Evolutionary conservation across 2,113 vertebrate genomes (phyloP).

Genomic region (Thalassarche chlororhynchos): DNA sequence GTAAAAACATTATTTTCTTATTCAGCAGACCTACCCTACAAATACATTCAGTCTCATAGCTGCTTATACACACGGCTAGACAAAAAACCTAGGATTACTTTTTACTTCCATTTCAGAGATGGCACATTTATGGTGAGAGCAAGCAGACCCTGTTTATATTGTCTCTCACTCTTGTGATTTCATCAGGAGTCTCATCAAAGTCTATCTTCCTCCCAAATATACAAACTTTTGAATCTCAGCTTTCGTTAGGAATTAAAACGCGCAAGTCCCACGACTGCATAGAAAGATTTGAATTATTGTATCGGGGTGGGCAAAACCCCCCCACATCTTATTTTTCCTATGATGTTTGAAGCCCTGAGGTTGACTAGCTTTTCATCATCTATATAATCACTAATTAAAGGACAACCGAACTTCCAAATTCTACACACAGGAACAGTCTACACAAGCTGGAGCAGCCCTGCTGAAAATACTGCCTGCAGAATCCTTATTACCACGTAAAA

Average conservation of each 20-base stretch:
- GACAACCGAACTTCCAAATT: neutral
- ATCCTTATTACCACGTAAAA: neutral
- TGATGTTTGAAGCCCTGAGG: neutral
- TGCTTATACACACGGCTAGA: neutral
- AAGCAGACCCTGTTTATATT: neutral
- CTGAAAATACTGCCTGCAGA: neutral
- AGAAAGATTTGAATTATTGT: neutral
- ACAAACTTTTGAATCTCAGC: neutral
- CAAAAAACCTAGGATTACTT: neutral
- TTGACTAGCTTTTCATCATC: neutral
- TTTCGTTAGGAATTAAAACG: neutral
- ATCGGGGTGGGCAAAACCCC: rapidly evolving
- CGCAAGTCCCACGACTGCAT: neutral
- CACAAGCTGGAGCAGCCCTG: neutral
- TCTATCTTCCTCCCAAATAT: neutral
- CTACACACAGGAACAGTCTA: neutral
- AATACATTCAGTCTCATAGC: neutral
- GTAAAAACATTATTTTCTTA: slow-evolving; percentile 10
- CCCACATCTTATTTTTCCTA: neutral
- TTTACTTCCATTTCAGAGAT: slow-evolving; percentile 1
- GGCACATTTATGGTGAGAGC: neutral
- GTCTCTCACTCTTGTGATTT: neutral
- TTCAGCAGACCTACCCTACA: neutral
- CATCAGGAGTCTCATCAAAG: neutral
- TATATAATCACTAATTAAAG: neutral